A percentile compares a stretch with the other conserved stretches of the same genome.
These are phyloP conservation scores for Cyprinella venusta DNA, from an alignment of 2,797 vertebrate genomes.

Conservation along the genomic window DNA sequence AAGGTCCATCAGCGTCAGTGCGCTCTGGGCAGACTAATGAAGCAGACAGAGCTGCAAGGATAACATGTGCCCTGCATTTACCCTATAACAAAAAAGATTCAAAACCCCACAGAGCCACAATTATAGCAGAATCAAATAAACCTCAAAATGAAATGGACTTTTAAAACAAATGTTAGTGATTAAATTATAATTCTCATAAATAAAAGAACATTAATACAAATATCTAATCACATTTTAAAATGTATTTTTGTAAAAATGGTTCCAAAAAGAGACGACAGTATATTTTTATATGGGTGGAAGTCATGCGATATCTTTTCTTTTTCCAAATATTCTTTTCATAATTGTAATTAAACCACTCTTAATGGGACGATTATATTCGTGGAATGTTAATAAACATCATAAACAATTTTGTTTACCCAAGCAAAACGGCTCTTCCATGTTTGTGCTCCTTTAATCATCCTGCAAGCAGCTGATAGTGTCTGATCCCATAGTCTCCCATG, in stretches of 20 bases:
- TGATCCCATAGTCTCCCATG: constrained; percentile 60
- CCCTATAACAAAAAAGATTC: constrained; percentile 40
- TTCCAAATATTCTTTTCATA: not conserved
- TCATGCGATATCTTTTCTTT: not conserved
- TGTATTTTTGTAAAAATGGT: not conserved
- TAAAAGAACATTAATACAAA: not conserved
- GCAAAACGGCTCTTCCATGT: constrained; percentile 5
- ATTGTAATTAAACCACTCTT: not conserved
- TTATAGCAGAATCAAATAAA: constrained; percentile 16
- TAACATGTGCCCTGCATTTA: constrained; percentile 57
- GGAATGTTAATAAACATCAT: constrained; percentile 3
- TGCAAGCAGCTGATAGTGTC: constrained; percentile 40
- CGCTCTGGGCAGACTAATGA: constrained; percentile 60
- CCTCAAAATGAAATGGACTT: not conserved
- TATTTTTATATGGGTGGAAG: not conserved
- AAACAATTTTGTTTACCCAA: constrained; percentile 7
- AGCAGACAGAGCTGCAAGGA: constrained; percentile 47
- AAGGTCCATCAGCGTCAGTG: constrained; percentile 32
- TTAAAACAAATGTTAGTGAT: not conserved
- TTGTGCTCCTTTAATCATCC: constrained; percentile 46
- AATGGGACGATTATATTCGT: constrained; percentile 1
- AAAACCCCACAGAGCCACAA: constrained; percentile 13
- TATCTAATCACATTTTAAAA: not conserved
- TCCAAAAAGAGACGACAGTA: no score
- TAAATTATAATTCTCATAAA: not conserved